Evolutionary conservation across 2,888 invertebrate genomes (phyloP).

Genomic region (Teleiodes luculella): DNA sequence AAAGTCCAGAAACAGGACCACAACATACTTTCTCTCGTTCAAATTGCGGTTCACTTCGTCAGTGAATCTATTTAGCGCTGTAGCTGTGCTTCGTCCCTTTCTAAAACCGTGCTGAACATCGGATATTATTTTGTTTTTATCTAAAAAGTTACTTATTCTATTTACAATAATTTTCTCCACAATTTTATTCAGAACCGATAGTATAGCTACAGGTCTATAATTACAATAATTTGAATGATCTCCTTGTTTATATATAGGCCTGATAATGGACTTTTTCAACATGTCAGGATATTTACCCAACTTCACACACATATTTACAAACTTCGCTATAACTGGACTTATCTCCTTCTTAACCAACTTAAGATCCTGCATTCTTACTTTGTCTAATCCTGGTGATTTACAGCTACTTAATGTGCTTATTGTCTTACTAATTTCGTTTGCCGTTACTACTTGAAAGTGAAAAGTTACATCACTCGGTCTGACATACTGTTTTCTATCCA

Average conservation of each 20-base stretch:
- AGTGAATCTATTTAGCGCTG: slow-evolving; percentile 16
- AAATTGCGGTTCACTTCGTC: slow-evolving; percentile 19
- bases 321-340: not conserved
- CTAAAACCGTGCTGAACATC: slow-evolving; percentile 18
- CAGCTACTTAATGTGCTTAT: not conserved
- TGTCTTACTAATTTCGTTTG: not conserved
- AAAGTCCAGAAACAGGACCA: slow-evolving; percentile 21
- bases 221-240: not conserved
- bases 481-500: not conserved
- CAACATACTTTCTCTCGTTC: slow-evolving; percentile 13
- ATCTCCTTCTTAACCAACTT: not conserved
- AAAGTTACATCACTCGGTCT: not conserved
- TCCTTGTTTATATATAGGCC: slow-evolving; percentile 3
- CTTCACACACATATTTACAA: not conserved
- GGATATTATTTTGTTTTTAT: slow-evolving; percentile 11
- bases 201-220: slow-evolving; percentile 2
- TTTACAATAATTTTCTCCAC: slow-evolving; percentile 8
- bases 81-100: slow-evolving; percentile 18
- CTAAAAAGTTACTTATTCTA: slow-evolving; percentile 6
- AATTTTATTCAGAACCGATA: slow-evolving; percentile 4
- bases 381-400: not conserved
- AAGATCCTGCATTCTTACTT: not conserved
- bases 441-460: too few species aligned
- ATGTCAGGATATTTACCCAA: not conserved
- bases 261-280: slow-evolving; percentile 3